Evolutionary conservation across 92 coral and sea anemone genomes (phyloP).

Genomic region (Epizoanthus rinbou): DNA sequence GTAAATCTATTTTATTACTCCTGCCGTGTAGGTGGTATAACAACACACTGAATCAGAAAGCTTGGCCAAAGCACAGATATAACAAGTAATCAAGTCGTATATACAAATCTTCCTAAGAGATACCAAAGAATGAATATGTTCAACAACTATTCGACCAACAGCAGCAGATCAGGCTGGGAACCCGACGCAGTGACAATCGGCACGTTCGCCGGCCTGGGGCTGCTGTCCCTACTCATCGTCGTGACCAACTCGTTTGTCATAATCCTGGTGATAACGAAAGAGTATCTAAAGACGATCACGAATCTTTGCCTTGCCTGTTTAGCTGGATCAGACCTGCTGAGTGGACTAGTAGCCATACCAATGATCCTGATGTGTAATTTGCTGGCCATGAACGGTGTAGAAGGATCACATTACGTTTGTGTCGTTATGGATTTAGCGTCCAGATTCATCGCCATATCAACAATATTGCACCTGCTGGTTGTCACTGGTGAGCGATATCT

Average conservation of each 20-base stretch:
- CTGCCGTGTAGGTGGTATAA: too few species aligned
- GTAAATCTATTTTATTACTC: too few species aligned
- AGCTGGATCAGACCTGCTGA: conserved; percentile 72
- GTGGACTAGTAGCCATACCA: conserved; percentile 71
- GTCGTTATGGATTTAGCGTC: conserved; percentile 76
- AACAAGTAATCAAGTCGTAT: too few species aligned
- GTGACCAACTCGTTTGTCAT: conserved; percentile 65
- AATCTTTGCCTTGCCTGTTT: conserved; percentile 76
- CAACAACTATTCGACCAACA: not conserved
- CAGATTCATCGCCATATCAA: conserved; percentile 76
- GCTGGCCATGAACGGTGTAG: not conserved
- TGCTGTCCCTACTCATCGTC: conserved; percentile 41
- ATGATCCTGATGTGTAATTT: conserved; percentile 64
- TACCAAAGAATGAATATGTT: not conserved
- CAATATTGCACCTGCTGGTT: conserved; percentile 68
- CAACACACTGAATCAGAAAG: too few species aligned
- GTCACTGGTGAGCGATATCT: conserved; percentile 74
- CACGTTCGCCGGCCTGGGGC: conserved; percentile 19
- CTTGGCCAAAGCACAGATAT: too few species aligned
- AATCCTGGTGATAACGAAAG: conserved; percentile 47
- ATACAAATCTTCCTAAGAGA: too few species aligned
- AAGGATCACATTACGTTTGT: conserved; percentile 42
- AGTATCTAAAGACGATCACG: conserved; percentile 62
- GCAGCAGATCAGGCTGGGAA: not conserved
- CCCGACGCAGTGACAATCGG: conserved; percentile 2